A percentile compares a stretch with the other conserved stretches of the same genome.
Conservation (phyloP, 1,140 invertebrate genomes). For the Grapholita molesta region DNA sequence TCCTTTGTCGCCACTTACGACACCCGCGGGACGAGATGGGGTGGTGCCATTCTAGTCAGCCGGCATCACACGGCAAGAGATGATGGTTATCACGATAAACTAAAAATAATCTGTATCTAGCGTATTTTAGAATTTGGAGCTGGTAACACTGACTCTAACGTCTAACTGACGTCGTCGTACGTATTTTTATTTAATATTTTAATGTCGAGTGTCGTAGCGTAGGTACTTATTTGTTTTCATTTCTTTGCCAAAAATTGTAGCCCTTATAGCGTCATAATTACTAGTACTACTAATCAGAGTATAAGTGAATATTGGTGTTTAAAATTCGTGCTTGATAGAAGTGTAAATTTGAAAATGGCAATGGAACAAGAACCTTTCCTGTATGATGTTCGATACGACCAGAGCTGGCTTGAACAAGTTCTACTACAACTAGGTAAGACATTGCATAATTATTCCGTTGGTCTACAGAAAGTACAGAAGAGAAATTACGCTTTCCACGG, state of each 20-base stretch:
- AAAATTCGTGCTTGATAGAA: background rate
- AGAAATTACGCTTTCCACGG: background rate
- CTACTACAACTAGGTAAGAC: conserved; percentile 47
- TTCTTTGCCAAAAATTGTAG: background rate
- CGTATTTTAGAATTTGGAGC: too few species aligned
- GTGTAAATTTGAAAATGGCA: conserved; percentile 25
- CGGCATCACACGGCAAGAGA: too few species aligned
- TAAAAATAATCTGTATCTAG: too few species aligned
- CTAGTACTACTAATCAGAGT: background rate
- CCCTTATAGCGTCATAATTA: background rate
- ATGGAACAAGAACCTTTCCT: conserved; percentile 29
- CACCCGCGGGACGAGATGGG: too few species aligned
- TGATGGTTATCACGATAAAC: too few species aligned
- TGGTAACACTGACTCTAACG: too few species aligned
- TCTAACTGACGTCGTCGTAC: too few species aligned
- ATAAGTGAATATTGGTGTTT: background rate
- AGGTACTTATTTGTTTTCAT: conserved; percentile 10
- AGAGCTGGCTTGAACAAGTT: conserved; percentile 40
- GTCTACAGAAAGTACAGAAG: background rate
- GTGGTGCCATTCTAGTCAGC: too few species aligned
- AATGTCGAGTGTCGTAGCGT: too few species aligned
- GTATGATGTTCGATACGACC: conserved; percentile 34
- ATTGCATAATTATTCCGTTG: background rate
- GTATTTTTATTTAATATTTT: too few species aligned
- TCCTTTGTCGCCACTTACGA: too few species aligned